Conservation (phyloP, 2,797 vertebrate genomes). For the Austrolebias charrua region DNA sequence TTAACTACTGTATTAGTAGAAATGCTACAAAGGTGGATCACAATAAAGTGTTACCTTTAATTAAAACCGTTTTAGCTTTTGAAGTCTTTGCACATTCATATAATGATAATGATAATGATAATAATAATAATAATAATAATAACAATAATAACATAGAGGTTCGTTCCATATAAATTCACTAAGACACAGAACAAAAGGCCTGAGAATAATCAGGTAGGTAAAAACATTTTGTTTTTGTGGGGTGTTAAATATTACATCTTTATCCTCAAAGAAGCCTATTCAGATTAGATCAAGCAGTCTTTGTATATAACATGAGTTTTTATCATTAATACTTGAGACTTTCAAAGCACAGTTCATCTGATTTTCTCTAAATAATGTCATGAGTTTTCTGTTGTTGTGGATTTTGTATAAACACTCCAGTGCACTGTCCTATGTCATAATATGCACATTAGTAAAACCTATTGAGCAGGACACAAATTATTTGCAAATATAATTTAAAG, state of each 20-base stretch:
- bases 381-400: not conserved
- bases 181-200: constrained; percentile 50
- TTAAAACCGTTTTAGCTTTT: constrained; percentile 34
- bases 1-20: not conserved
- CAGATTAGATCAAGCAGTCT: constrained; percentile 25
- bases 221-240: constrained; percentile 6
- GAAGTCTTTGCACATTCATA: constrained; percentile 70
- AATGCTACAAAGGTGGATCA: constrained; percentile 10
- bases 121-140: constrained; percentile 28
- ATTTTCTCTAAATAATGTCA: constrained; percentile 1
- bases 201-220: constrained; percentile 15
- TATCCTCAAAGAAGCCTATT: not conserved
- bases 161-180: constrained; percentile 60
- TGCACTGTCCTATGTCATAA: not conserved
- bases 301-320: constrained; percentile 23
- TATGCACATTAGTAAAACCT: not conserved
- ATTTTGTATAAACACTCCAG: constrained; percentile 9
- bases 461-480: not conserved
- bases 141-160: constrained; percentile 45
- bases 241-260: constrained; percentile 23
- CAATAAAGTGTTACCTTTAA: constrained; percentile 26
- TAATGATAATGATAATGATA: constrained; percentile 47
- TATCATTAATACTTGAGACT: not conserved
- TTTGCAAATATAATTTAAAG: constrained; percentile 28
- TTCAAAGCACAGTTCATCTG: not conserved